These are phyloP conservation scores for Chroicocephalus ridibundus DNA, from an alignment of 2,113 vertebrate species.

Conservation along the genomic window DNA sequence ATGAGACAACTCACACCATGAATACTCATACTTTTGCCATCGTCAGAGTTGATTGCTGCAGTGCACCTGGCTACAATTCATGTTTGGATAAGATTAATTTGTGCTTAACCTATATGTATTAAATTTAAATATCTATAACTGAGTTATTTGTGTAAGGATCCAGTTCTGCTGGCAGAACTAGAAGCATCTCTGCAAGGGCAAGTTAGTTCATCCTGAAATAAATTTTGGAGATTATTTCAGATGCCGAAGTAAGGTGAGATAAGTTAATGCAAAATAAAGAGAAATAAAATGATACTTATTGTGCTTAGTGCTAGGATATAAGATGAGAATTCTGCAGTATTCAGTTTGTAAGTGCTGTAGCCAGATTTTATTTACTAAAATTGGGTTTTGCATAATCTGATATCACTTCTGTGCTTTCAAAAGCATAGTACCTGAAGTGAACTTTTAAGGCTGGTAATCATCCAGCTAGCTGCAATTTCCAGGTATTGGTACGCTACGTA, in stretches of 20 bases:
- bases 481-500: not conserved
- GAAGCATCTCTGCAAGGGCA: not conserved
- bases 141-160: not conserved
- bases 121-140: not conserved
- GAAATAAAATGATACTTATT: not conserved
- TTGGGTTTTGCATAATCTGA: not conserved
- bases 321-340: not conserved
- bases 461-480: not conserved
- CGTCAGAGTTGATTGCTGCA: not conserved
- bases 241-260: not conserved
- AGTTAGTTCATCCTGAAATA: not conserved
- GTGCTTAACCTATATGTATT: not conserved
- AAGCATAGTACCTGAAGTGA: not conserved
- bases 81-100: not conserved
- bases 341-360: not conserved
- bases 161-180: not conserved
- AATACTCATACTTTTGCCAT: not conserved
- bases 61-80: not conserved
- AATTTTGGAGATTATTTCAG: not conserved
- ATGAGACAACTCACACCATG: rapidly evolving
- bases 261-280: not conserved
- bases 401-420: not conserved
- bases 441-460: not conserved
- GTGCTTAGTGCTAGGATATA: not conserved
- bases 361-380: not conserved